A percentile compares a stretch with the other conserved stretches of the same genome.
phyloP scores from a whole-genome alignment of 2,888 invertebrate genomes.

The Ephialtes manifestator region DNA sequence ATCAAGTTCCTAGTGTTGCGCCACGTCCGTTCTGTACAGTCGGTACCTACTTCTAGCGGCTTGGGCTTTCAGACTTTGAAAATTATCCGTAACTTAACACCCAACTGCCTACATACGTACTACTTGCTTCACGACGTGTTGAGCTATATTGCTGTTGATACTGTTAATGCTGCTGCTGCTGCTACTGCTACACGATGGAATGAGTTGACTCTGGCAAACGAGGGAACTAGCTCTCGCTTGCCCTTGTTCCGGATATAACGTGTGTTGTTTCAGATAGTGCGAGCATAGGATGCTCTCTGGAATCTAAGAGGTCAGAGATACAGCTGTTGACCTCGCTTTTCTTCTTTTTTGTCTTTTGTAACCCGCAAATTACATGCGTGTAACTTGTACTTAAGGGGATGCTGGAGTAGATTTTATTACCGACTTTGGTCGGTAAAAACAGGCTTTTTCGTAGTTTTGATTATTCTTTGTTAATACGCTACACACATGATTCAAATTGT shows the following conservation, averaged over 20 bases:
- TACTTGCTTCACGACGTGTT: slow-evolving; percentile 46
- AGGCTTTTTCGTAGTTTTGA: no score
- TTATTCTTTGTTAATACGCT: no score
- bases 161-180: neutral
- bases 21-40: slow-evolving; percentile 76
- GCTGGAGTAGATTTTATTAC: no score
- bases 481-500: no score
- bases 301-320: slow-evolving; percentile 21
- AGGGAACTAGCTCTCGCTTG: slow-evolving; percentile 23
- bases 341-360: slow-evolving; percentile 6
- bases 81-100: slow-evolving; percentile 63
- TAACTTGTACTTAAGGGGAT: no score
- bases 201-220: slow-evolving; percentile 18
- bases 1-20: slow-evolving; percentile 81
- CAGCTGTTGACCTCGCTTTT: slow-evolving; percentile 20
- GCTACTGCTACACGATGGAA: neutral
- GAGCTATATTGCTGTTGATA: slow-evolving; percentile 3
- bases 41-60: slow-evolving; percentile 27
- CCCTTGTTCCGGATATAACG: slow-evolving; percentile 66
- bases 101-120: slow-evolving; percentile 44
- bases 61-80: slow-evolving; percentile 46
- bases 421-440: no score
- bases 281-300: slow-evolving; percentile 27
- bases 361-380: neutral
- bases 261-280: slow-evolving; percentile 55